phyloP scores from a whole-genome alignment of 2,888 invertebrate species.

The Dioctria linearis region DNA sequence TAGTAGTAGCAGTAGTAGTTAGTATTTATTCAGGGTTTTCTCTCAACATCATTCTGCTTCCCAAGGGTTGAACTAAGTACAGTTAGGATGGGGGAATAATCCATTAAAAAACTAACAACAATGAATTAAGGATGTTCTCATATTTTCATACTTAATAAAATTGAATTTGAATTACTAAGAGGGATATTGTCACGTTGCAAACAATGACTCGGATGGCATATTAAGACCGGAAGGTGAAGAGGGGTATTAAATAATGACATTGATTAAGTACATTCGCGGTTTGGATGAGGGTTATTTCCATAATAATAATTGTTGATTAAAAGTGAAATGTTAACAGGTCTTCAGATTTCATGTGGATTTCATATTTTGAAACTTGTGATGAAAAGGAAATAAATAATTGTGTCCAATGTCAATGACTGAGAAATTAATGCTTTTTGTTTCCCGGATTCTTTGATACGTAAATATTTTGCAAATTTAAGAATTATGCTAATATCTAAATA shows the following conservation, averaged over 20 bases:
- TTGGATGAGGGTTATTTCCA: not conserved
- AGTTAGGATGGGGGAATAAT: not conserved
- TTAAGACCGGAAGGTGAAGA: slow-evolving; percentile 9
- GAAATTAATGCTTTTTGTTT: too few species aligned
- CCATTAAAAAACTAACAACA: slow-evolving; percentile 8
- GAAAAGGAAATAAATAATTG: too few species aligned
- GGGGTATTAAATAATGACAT: slow-evolving; percentile 32
- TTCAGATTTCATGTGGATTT: too few species aligned
- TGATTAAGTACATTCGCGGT: slow-evolving; percentile 28
- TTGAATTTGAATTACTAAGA: slow-evolving; percentile 42
- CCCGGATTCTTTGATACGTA: too few species aligned
- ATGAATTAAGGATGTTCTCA: slow-evolving; percentile 46
- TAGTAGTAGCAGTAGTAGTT: slow-evolving; percentile 2
- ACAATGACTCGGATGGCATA: slow-evolving; percentile 20
- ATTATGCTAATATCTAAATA: too few species aligned
- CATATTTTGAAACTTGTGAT: too few species aligned
- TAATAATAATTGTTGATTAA: not conserved
- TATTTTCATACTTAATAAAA: slow-evolving; percentile 47
- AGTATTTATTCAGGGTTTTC: too few species aligned
- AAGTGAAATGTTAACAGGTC: not conserved
- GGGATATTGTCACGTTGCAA: slow-evolving; percentile 40
- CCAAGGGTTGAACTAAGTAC: not conserved
- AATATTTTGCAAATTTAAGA: too few species aligned
- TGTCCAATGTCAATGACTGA: too few species aligned
- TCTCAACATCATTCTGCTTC: not conserved